phyloP scores from a whole-genome alignment of 1,140 invertebrate genomes.

The Plodia interpunctella region DNA sequence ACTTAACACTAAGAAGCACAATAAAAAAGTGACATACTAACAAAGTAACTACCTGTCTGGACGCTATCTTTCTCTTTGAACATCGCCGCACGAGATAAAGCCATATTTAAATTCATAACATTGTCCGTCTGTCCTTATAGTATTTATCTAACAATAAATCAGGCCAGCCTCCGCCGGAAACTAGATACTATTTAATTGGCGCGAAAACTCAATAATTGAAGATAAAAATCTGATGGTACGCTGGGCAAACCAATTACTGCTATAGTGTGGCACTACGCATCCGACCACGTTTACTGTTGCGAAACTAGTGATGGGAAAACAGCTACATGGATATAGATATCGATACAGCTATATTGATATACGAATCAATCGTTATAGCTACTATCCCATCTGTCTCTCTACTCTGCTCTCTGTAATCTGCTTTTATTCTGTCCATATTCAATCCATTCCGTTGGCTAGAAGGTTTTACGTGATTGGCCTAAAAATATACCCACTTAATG shows the following conservation, averaged over 20 bases:
- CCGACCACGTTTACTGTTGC: slow-evolving; percentile 34
- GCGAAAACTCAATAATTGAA: slow-evolving; percentile 74
- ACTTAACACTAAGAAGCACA: not conserved
- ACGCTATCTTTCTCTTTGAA: not conserved
- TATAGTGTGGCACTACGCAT: slow-evolving; percentile 55
- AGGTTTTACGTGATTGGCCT: too few species aligned
- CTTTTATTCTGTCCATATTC: too few species aligned
- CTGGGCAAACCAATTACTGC: slow-evolving; percentile 62
- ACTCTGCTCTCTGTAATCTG: too few species aligned
- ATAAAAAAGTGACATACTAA: not conserved
- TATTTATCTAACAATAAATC: slow-evolving; percentile 22
- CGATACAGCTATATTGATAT: too few species aligned
- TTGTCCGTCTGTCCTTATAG: slow-evolving; percentile 12
- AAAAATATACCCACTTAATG: too few species aligned
- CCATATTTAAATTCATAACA: slow-evolving; percentile 21
- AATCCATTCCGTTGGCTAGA: too few species aligned
- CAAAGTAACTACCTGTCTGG: not conserved
- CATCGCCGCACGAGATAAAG: not conserved
- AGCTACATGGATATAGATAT: slow-evolving; percentile 28
- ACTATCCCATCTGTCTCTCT: too few species aligned
- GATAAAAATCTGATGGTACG: slow-evolving; percentile 68
- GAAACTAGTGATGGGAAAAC: slow-evolving; percentile 29
- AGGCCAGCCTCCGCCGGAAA: slow-evolving; percentile 52
- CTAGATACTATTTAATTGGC: slow-evolving; percentile 72
- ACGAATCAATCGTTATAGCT: too few species aligned